These are phyloP conservation scores for Malaclemys terrapin DNA, from an alignment of 2,113 vertebrate genomes.

Conservation along the genomic window DNA sequence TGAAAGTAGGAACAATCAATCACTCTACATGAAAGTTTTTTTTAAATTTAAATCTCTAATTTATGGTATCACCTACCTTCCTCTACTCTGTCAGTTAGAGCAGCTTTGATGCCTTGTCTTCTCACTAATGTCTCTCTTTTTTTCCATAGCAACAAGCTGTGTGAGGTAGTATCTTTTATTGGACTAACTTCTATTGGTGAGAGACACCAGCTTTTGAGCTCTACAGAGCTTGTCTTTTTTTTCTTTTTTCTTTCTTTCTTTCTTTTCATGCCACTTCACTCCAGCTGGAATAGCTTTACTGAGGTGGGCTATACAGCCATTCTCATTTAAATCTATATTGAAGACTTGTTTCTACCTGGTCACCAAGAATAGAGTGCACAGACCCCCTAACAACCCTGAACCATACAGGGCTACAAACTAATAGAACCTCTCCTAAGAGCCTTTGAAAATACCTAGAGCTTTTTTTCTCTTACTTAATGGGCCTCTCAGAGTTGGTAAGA, in stretches of 20 bases:
- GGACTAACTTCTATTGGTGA: neutral
- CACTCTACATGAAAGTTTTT: neutral
- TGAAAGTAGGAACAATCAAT: neutral
- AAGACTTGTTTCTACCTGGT: neutral
- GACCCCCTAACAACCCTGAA: neutral
- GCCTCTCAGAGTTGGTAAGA: too few relatives aligned
- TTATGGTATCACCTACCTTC: neutral
- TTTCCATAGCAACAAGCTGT: neutral
- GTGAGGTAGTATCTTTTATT: neutral
- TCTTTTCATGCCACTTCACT: neutral
- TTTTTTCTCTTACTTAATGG: too few relatives aligned
- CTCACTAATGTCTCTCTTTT: neutral
- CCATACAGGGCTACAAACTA: neutral
- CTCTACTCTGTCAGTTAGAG: neutral
- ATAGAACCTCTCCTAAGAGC: neutral
- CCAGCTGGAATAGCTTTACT: neutral
- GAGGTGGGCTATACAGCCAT: neutral
- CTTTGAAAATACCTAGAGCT: neutral
- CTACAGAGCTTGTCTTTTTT: neutral
- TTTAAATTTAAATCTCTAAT: neutral
- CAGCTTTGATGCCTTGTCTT: neutral
- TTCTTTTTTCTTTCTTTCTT: too few relatives aligned
- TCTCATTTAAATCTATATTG: neutral
- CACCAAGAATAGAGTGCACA: neutral
- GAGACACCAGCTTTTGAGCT: neutral